phyloP scores from a whole-genome alignment of 2,113 vertebrate species.

The Tetrao urogallus region DNA sequence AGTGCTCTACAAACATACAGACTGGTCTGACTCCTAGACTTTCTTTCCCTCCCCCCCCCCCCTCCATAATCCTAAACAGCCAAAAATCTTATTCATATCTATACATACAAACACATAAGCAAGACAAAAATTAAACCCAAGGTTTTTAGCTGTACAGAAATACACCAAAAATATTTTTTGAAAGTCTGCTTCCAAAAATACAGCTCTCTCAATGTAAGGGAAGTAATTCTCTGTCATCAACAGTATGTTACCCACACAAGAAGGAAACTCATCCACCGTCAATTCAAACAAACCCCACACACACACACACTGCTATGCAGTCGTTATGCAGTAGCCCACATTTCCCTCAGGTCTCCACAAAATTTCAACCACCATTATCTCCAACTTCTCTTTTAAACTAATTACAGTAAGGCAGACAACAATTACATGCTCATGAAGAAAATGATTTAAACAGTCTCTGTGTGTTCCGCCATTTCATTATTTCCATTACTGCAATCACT shows the following conservation, averaged over 20 bases:
- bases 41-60: neutral
- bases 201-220: neutral
- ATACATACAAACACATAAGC: fast-evolving
- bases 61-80: neutral
- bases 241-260: neutral
- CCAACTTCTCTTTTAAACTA: neutral
- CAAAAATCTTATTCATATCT: neutral
- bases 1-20: neutral
- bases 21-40: neutral
- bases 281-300: neutral
- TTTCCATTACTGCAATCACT: neutral
- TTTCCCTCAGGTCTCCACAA: neutral
- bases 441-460: neutral
- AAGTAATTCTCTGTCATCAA: neutral
- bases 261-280: neutral
- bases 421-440: neutral
- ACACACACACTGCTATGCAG: neutral
- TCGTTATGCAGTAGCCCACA: neutral
- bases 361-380: neutral
- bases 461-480: neutral
- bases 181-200: neutral
- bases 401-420: neutral
- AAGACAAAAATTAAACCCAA: neutral
- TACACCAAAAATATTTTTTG: neutral
- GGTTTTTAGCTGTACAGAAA: neutral